A percentile compares a stretch with the other conserved stretches of the same genome.
Evolutionary conservation across 2,797 vertebrate species (phyloP).

Genomic region (Pygocentrus nattereri): DNA sequence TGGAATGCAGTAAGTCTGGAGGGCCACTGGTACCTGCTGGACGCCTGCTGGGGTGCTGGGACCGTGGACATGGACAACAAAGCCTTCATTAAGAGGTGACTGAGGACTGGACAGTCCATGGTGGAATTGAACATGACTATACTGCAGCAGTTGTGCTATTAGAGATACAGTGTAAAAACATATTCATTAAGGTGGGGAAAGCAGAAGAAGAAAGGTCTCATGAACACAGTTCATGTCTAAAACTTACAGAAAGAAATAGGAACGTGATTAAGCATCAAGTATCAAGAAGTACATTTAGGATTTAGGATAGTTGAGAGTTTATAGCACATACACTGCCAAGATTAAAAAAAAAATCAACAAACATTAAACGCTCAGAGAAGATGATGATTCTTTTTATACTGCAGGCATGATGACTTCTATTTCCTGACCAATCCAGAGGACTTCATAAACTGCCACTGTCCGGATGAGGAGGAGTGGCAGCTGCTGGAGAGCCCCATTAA

Average conservation of each 20-base stretch:
- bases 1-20: slow-evolving; percentile 68
- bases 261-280: too few species aligned
- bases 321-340: not conserved
- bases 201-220: too few species aligned
- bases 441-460: slow-evolving; percentile 70
- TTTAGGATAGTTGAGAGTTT: not conserved
- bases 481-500: slow-evolving; percentile 55
- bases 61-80: slow-evolving; percentile 61
- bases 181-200: not conserved
- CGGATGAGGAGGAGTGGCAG: slow-evolving; percentile 70
- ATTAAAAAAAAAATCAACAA: not conserved
- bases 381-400: not conserved
- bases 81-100: slow-evolving; percentile 70
- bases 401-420: slow-evolving; percentile 69
- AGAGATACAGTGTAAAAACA: not conserved
- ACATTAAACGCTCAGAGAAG: not conserved
- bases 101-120: not conserved
- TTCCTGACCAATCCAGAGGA: slow-evolving; percentile 73
- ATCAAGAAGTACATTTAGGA: too few species aligned
- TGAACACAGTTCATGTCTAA: too few species aligned
- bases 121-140: not conserved
- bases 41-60: slow-evolving; percentile 74
- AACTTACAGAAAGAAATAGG: too few species aligned
- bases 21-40: slow-evolving; percentile 67
- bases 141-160: not conserved